A percentile compares a stretch with the other conserved stretches of the same genome.
Conservation (phyloP, 2,888 invertebrate genomes). For the Lamellibrachia columna region DNA sequence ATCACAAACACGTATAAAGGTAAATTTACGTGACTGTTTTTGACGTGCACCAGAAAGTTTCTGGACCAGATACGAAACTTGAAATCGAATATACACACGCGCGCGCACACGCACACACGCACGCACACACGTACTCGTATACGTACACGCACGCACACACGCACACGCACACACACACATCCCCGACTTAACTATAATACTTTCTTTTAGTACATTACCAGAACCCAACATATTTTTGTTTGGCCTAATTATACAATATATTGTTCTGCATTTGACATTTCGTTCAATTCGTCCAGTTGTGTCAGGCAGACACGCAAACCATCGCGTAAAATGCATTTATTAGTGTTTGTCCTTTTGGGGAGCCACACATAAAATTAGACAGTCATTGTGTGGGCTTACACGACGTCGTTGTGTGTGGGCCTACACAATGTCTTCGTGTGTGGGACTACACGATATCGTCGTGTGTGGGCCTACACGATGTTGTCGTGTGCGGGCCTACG, state of each 20-base stretch:
- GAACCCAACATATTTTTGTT: neutral
- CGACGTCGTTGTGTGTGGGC: too few relatives aligned
- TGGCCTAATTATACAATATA: neutral
- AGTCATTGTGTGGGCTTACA: neutral
- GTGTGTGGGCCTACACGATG: too few relatives aligned
- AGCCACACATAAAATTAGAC: neutral
- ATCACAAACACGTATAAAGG: neutral
- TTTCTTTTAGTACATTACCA: neutral
- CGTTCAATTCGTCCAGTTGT: neutral
- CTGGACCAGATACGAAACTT: neutral
- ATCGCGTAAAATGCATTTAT: neutral
- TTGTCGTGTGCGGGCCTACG: too few relatives aligned
- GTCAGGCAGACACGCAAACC: neutral
- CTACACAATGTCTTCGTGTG: too few relatives aligned
- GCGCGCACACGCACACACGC: too few relatives aligned
- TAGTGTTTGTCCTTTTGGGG: neutral
- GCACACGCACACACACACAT: too few relatives aligned
- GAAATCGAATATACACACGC: too few relatives aligned
- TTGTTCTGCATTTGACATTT: neutral
- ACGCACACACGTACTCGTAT: too few relatives aligned
- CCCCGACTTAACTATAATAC: neutral
- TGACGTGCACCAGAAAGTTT: neutral
- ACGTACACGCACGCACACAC: too few relatives aligned
- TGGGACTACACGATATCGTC: too few relatives aligned
- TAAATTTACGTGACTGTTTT: neutral